Percentiles rank a stretch among this genome's conserved stretches.
phyloP scores from a whole-genome alignment of 2,113 vertebrate genomes.

The Tragelaphus scriptus region DNA sequence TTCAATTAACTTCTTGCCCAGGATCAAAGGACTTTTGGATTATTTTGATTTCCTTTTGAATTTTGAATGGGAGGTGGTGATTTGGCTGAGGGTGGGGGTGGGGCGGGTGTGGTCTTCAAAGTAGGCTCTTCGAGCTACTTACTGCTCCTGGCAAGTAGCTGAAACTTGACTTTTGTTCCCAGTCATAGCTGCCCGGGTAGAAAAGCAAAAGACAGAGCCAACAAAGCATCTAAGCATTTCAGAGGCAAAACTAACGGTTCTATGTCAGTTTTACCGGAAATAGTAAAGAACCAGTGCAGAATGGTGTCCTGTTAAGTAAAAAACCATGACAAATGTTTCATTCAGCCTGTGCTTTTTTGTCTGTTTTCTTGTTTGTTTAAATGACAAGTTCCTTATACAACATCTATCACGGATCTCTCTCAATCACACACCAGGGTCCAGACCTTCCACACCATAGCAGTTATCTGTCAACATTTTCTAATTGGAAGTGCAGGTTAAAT shows the following conservation, averaged over 20 bases:
- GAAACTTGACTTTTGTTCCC: background rate
- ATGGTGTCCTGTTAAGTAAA: background rate
- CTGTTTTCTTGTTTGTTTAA: background rate
- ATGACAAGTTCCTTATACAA: background rate
- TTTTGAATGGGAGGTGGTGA: background rate
- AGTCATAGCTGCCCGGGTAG: background rate
- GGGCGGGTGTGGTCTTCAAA: fast-evolving
- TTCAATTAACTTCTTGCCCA: slow-evolving; percentile 2
- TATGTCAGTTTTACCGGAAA: background rate
- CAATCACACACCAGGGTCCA: background rate
- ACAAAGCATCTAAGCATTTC: background rate
- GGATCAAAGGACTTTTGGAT: background rate
- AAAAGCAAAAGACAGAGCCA: background rate
- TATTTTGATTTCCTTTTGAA: background rate
- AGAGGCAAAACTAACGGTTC: background rate
- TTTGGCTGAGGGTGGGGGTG: background rate
- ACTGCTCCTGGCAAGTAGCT: background rate
- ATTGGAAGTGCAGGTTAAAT: background rate
- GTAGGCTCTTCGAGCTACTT: background rate
- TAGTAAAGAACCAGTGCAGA: background rate
- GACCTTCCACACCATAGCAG: background rate
- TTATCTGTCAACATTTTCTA: background rate
- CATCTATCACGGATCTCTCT: background rate
- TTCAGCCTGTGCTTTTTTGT: background rate
- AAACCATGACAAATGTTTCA: background rate